phyloP scores from a whole-genome alignment of 2,888 invertebrate species.

The Aphelenchoides bicaudatus region DNA sequence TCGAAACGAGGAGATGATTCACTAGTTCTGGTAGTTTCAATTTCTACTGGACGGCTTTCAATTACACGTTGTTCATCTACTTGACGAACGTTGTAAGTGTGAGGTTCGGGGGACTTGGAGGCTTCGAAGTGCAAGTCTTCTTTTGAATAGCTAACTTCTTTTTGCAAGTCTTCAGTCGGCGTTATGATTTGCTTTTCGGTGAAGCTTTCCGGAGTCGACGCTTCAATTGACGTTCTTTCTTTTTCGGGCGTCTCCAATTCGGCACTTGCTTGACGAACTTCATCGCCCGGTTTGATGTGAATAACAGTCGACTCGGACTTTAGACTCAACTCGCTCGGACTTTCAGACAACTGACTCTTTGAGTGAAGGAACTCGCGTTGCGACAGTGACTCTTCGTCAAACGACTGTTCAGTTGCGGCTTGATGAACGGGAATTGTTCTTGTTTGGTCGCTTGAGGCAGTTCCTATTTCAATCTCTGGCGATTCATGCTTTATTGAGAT shows the following conservation, averaged over 20 bases:
- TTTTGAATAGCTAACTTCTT: too few relatives aligned
- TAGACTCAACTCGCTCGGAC: slow-evolving; percentile 4
- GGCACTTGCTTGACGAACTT: neutral
- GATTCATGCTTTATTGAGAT: too few relatives aligned
- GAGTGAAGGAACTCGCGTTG: neutral
- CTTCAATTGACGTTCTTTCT: too few relatives aligned
- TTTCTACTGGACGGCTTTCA: neutral
- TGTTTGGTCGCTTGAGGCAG: too few relatives aligned
- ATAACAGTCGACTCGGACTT: neutral
- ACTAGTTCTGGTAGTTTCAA: too few relatives aligned
- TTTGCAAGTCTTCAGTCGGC: slow-evolving; percentile 1
- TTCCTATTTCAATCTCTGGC: too few relatives aligned
- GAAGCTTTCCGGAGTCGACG: too few relatives aligned
- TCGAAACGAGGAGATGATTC: too few relatives aligned
- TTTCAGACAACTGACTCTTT: neutral
- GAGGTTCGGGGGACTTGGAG: too few relatives aligned
- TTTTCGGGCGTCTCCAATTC: neutral
- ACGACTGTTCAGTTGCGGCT: neutral
- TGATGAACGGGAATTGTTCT: slow-evolving; percentile 14
- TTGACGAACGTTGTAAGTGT: too few relatives aligned
- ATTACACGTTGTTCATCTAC: neutral
- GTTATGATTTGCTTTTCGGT: too few relatives aligned
- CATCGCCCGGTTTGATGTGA: neutral
- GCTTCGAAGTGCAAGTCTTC: too few relatives aligned
- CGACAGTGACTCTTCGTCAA: slow-evolving; percentile 10